Conservation (phyloP, 2,797 vertebrate species). For the Oryzias sinensis region DNA sequence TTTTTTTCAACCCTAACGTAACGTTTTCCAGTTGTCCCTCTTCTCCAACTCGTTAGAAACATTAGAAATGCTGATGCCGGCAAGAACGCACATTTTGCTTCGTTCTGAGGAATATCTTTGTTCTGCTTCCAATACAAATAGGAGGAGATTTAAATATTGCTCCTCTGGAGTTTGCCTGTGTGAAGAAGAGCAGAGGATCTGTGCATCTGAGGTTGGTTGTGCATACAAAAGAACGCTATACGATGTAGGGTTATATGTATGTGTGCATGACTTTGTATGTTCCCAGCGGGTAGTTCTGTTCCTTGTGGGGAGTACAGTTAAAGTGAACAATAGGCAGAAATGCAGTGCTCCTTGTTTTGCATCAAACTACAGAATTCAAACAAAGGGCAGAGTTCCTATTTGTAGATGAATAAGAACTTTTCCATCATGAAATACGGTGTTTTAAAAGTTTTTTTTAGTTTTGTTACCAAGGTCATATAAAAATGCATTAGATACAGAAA, state of each 20-base stretch:
- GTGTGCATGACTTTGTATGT: conserved; percentile 35
- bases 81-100: conserved; percentile 78
- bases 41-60: conserved; percentile 76
- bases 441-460: conserved; percentile 9
- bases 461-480: conserved; percentile 2
- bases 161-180: conserved; percentile 61
- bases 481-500: conserved; percentile 5
- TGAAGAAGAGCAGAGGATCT: conserved; percentile 37
- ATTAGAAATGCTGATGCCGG: conserved; percentile 78
- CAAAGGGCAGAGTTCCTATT: conserved; percentile 38
- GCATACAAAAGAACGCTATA: conserved; percentile 54
- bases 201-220: conserved; percentile 55
- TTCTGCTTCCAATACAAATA: conserved; percentile 83
- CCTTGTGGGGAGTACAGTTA: conserved; percentile 58
- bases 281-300: conserved; percentile 62
- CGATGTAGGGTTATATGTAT: conserved; percentile 37
- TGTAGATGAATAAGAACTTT: conserved; percentile 25
- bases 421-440: conserved; percentile 19
- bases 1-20: conserved; percentile 52
- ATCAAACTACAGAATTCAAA: conserved; percentile 43
- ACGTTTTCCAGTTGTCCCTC: conserved; percentile 55
- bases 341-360: conserved; percentile 48
- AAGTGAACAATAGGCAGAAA: conserved; percentile 64
- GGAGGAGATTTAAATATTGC: conserved; percentile 76
- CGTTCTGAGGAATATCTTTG: conserved; percentile 78